phyloP scores from a whole-genome alignment of 2,797 vertebrate genomes.

The Hemitrygon akajei region DNA sequence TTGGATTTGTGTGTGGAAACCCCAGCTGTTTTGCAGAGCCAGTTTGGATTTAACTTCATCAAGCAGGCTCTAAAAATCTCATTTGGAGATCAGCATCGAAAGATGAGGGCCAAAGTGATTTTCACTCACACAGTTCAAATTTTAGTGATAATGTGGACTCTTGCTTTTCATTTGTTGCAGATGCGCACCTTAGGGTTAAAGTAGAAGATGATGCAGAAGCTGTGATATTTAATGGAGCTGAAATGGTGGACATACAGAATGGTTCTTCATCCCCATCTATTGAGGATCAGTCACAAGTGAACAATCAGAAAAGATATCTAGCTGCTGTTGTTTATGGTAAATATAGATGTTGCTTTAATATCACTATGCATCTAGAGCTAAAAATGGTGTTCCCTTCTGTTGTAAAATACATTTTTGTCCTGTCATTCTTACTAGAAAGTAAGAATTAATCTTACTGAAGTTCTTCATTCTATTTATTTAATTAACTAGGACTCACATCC shows the following conservation, averaged over 20 bases:
- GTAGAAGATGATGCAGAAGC: conserved; percentile 40
- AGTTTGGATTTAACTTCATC: too few species aligned
- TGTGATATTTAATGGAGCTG: conserved; percentile 42
- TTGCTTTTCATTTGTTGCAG: background rate
- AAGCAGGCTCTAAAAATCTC: too few species aligned
- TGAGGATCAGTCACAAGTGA: conserved; percentile 20
- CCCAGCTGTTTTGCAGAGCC: too few species aligned
- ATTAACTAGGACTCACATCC: background rate
- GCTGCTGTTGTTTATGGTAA: conserved; percentile 34
- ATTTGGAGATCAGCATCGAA: too few species aligned
- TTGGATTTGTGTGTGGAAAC: too few species aligned
- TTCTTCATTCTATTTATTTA: background rate
- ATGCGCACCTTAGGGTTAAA: conserved; percentile 15
- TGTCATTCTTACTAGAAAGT: background rate
- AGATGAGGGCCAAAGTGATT: background rate
- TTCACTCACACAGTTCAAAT: background rate
- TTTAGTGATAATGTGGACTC: background rate
- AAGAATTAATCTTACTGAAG: background rate
- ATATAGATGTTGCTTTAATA: background rate
- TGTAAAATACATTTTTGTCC: background rate
- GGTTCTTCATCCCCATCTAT: background rate
- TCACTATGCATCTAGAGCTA: too few species aligned
- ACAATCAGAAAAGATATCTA: conserved; percentile 25
- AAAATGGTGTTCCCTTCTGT: background rate
- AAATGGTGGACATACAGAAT: conserved; percentile 35